phyloP scores from a whole-genome alignment of 2,113 vertebrate genomes.

The Hiodon alosoides region DNA sequence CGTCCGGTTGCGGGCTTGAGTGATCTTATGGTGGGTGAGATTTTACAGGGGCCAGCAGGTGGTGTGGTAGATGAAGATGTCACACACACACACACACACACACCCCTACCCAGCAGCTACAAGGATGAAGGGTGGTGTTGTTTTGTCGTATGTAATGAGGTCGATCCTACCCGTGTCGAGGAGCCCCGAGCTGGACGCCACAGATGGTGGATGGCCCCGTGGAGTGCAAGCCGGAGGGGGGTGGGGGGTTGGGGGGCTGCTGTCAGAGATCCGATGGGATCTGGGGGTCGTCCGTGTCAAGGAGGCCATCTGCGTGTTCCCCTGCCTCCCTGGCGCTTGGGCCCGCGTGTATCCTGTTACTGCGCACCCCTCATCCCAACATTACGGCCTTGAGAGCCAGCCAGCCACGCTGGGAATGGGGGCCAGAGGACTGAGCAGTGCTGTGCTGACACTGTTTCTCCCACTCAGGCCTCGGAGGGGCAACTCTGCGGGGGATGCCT shows the following conservation, averaged over 20 bases:
- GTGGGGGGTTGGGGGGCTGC: neutral
- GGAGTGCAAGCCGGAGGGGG: too few relatives aligned
- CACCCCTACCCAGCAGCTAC: neutral
- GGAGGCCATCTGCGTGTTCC: constrained; percentile 22
- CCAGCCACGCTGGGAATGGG: too few relatives aligned
- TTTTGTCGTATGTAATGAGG: neutral
- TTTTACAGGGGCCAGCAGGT: neutral
- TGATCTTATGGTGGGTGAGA: neutral
- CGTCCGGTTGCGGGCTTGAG: neutral
- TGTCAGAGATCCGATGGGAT: neutral
- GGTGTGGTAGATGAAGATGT: neutral
- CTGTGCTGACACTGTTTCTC: too few relatives aligned
- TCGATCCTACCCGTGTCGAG: neutral
- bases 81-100: too few relatives aligned
- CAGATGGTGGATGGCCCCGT: neutral
- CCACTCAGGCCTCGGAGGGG: neutral
- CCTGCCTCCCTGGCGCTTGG: neutral
- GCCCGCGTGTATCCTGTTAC: too few relatives aligned
- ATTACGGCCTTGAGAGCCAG: too few relatives aligned
- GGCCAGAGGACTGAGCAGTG: too few relatives aligned
- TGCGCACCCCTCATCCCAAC: too few relatives aligned
- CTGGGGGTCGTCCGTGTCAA: constrained; percentile 11
- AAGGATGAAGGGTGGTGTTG: neutral
- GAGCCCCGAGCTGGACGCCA: neutral
- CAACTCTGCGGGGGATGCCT: neutral